These are phyloP conservation scores for Scylla paramamosain DNA, from an alignment of 1,140 invertebrate genomes.

Conservation along the genomic window DNA sequence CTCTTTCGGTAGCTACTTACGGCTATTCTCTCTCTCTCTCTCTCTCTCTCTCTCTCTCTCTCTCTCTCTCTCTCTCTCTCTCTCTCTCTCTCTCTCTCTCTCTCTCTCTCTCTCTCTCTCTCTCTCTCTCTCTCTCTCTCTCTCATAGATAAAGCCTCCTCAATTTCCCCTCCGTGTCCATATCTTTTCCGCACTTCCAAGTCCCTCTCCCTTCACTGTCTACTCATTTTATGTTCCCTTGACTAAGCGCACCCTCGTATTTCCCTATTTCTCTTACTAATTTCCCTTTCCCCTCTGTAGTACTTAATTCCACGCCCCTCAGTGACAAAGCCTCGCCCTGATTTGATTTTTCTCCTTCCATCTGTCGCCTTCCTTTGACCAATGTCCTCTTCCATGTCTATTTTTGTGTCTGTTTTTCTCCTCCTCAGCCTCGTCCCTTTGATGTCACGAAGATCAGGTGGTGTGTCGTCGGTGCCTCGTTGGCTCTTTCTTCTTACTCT, in stretches of 20 bases:
- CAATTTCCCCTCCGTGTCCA: background rate
- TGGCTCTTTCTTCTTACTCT: too few relatives aligned
- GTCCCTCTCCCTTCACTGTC: background rate
- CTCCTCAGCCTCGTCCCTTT: background rate
- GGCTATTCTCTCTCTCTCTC: too few relatives aligned
- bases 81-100: too few relatives aligned
- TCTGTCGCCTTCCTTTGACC: background rate
- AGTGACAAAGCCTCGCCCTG: background rate
- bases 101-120: too few relatives aligned
- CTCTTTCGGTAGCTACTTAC: too few relatives aligned
- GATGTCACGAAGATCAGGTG: background rate
- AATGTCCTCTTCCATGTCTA: background rate
- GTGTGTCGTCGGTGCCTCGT: too few relatives aligned
- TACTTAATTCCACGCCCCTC: background rate
- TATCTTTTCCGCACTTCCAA: background rate
- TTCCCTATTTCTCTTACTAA: background rate
- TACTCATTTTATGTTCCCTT: slow-evolving; percentile 7
- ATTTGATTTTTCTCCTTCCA: background rate
- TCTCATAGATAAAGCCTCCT: too few relatives aligned
- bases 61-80: too few relatives aligned
- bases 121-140: too few relatives aligned
- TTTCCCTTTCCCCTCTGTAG: background rate
- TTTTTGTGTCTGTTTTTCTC: background rate
- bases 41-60: too few relatives aligned
- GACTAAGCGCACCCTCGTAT: background rate